Evolutionary conservation across 2,888 invertebrate genomes (phyloP).

Genomic region (Dyspetes luteomarginatus): DNA sequence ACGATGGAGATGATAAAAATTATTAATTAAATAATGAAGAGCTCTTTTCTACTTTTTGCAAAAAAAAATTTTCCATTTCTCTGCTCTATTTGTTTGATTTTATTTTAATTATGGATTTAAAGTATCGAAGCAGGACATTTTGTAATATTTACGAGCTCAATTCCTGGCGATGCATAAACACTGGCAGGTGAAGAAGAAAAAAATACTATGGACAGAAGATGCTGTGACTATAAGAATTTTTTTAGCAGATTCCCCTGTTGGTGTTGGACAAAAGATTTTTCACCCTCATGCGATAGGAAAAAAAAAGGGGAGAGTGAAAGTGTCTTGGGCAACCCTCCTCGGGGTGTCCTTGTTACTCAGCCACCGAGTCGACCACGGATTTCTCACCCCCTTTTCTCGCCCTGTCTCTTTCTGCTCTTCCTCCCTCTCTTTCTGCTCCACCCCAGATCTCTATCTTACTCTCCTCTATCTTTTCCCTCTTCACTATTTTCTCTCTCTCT

Average conservation of each 20-base stretch:
- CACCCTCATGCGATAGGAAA: constrained; percentile 30
- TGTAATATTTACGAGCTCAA: neutral
- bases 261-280: constrained; percentile 50
- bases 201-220: constrained; percentile 10
- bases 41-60: constrained; percentile 1
- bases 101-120: neutral
- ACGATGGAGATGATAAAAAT: too few relatives aligned
- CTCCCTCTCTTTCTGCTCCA: too few relatives aligned
- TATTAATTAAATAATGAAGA: neutral
- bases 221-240: constrained; percentile 19
- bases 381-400: neutral
- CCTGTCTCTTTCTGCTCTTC: too few relatives aligned
- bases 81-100: neutral
- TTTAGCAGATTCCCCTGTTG: constrained; percentile 9
- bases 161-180: constrained; percentile 6
- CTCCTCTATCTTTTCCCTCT: too few relatives aligned
- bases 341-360: constrained; percentile 23
- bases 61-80: neutral
- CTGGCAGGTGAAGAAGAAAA: constrained; percentile 8
- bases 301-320: constrained; percentile 24
- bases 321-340: constrained; percentile 44
- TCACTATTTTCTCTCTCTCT: too few relatives aligned
- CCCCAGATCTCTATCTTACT: too few relatives aligned
- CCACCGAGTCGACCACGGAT: constrained; percentile 53
- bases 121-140: neutral